These are phyloP conservation scores for Cydia pomonella DNA, from an alignment of 1,140 invertebrate species.

Conservation along the genomic window DNA sequence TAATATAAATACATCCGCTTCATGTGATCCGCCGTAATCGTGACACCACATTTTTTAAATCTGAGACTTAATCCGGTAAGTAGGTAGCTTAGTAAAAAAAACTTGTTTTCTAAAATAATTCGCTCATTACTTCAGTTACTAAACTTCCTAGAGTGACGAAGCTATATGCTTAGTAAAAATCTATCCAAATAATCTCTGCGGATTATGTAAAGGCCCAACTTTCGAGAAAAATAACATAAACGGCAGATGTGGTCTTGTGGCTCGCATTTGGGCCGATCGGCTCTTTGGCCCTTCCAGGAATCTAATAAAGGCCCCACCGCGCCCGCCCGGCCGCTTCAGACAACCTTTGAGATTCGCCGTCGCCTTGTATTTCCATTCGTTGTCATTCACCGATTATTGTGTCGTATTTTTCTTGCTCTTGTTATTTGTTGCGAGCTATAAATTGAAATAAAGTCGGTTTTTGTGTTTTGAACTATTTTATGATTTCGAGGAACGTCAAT, in stretches of 20 bases:
- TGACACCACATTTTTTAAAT: too few species aligned
- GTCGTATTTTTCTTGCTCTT: constrained; percentile 54
- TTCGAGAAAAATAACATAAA: constrained; percentile 66
- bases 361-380: constrained; percentile 44
- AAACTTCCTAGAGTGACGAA: not conserved
- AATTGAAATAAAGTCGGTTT: constrained; percentile 24
- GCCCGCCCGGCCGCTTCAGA: constrained; percentile 50
- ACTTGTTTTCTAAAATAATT: not conserved
- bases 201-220: constrained; percentile 42
- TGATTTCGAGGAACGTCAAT: constrained; percentile 1
- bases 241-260: constrained; percentile 67
- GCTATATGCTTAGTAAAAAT: constrained; percentile 6
- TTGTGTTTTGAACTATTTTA: not conserved
- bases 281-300: constrained; percentile 68
- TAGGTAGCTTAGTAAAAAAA: too few species aligned
- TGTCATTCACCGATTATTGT: constrained; percentile 41
- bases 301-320: constrained; percentile 51
- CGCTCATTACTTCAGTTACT: not conserved
- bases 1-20: too few species aligned
- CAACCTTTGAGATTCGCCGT: constrained; percentile 69
- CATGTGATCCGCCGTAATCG: too few species aligned
- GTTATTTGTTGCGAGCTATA: constrained; percentile 35
- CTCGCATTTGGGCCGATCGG: constrained; percentile 55
- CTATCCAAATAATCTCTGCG: not conserved
- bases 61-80: too few species aligned